Conservation (phyloP, 2,797 vertebrate species). For the Lutjanus argentimaculatus region DNA sequence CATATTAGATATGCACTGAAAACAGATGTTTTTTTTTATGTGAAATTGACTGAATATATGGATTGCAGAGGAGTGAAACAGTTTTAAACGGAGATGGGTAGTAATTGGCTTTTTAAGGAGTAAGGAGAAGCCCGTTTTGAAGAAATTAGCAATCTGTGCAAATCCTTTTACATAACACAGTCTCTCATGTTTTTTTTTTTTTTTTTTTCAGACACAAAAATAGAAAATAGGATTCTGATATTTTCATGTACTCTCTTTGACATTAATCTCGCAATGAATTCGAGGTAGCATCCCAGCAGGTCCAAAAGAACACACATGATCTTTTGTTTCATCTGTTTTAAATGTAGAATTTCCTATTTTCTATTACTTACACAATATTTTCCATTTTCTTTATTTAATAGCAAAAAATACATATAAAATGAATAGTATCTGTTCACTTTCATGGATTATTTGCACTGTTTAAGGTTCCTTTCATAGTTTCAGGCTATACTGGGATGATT, state of each 20-base stretch:
- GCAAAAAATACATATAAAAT: background rate
- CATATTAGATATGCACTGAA: constrained; percentile 3
- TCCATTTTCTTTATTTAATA: background rate
- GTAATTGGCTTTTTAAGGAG: constrained; percentile 34
- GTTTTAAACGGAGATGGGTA: constrained; percentile 15
- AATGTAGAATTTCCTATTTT: background rate
- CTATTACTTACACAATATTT: background rate
- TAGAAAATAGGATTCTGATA: constrained; percentile 35
- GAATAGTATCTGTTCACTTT: background rate
- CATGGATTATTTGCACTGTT: background rate
- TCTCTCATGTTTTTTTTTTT: constrained; percentile 10
- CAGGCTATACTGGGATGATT: background rate
- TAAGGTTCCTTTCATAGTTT: background rate
- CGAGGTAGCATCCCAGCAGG: constrained; percentile 24
- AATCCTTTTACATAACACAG: constrained; percentile 59
- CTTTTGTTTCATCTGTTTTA: constrained; percentile 13
- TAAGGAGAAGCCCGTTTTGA: constrained; percentile 33
- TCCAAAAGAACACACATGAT: background rate
- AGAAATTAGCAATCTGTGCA: constrained; percentile 42
- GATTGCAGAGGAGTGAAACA: constrained; percentile 21
- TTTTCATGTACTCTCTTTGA: constrained; percentile 28
- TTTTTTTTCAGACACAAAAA: constrained; percentile 26
- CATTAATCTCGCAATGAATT: constrained; percentile 22
- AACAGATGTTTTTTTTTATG: background rate
- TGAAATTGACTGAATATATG: constrained; percentile 18